Percentiles rank a stretch among this genome's conserved stretches.
Conservation (phyloP, 2,113 vertebrate species). For the Lasiurus cinereus region DNA sequence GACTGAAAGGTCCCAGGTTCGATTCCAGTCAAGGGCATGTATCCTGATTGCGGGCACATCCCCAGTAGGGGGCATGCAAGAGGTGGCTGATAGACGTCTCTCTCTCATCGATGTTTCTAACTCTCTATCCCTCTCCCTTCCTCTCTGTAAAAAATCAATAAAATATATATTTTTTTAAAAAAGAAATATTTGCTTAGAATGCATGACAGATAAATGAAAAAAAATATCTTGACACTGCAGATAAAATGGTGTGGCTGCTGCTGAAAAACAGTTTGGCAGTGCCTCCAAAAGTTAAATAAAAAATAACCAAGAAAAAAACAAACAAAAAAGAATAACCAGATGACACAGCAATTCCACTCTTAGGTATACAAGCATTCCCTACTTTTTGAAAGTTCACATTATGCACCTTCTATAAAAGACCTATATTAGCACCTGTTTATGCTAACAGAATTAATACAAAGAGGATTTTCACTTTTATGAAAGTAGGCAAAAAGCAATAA, state of each 20-base stretch:
- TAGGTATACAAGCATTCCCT: not conserved
- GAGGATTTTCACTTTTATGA: not conserved
- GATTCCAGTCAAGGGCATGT: too few species aligned
- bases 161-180: not conserved
- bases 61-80: too few species aligned
- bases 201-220: slow-evolving; percentile 9
- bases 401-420: not conserved
- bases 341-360: not conserved
- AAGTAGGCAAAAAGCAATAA: not conserved
- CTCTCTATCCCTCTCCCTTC: too few species aligned
- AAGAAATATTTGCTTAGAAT: slow-evolving; percentile 43
- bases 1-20: too few species aligned
- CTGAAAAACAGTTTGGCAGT: not conserved
- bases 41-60: too few species aligned
- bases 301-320: not conserved
- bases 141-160: too few species aligned
- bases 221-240: not conserved
- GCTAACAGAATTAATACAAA: not conserved
- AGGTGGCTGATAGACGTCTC: too few species aligned
- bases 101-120: too few species aligned
- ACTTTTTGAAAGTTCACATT: not conserved
- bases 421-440: not conserved
- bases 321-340: not conserved
- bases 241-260: not conserved
- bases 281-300: slow-evolving; percentile 3